These are phyloP conservation scores for Danio choprae DNA, from an alignment of 2,797 vertebrate species.

Conservation along the genomic window DNA sequence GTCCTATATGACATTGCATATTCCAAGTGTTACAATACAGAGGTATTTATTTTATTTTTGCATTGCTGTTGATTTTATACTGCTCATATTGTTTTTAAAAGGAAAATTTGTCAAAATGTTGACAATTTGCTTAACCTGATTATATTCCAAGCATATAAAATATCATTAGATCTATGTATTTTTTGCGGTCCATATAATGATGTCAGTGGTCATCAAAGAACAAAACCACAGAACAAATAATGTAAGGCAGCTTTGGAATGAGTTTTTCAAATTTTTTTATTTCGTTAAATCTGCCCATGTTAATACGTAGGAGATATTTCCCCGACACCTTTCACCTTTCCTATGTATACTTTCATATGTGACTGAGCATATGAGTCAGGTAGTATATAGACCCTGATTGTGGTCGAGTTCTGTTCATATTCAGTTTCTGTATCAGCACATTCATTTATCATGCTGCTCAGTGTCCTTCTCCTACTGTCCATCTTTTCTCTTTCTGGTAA, in stretches of 20 bases:
- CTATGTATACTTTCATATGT: not conserved
- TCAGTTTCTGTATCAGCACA: not conserved
- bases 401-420: not conserved
- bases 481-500: conserved; percentile 39
- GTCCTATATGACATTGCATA: too few species aligned
- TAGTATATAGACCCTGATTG: not conserved
- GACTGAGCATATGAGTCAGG: not conserved
- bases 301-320: not conserved
- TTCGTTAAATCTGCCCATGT: too few species aligned
- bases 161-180: too few species aligned
- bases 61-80: too few species aligned
- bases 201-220: too few species aligned
- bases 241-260: too few species aligned
- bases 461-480: conserved; percentile 24
- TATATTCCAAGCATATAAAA: not conserved
- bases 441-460: conserved; percentile 20
- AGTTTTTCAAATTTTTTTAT: too few species aligned
- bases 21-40: too few species aligned
- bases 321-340: not conserved
- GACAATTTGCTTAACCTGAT: not conserved
- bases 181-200: too few species aligned
- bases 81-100: not conserved
- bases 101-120: not conserved
- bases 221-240: too few species aligned
- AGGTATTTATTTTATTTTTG: not conserved